Evolutionary conservation across 2,888 invertebrate genomes (phyloP), one percentile per base, ranked within the genome.

Genomic region (Druceiella hillmani): DNA sequence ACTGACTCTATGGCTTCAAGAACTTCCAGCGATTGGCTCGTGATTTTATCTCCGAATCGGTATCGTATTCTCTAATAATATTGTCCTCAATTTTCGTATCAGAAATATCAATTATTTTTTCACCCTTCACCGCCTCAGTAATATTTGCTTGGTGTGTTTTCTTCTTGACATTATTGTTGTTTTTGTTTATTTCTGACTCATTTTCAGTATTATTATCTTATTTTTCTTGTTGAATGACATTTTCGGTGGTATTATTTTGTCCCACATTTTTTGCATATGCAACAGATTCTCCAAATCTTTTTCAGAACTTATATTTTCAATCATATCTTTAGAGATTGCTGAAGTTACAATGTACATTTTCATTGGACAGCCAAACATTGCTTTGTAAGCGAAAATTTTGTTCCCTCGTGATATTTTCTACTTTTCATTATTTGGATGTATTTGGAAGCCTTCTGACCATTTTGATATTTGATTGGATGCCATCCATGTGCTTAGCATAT

Each of bases 311-410:
- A 25, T 16, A 12, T 16, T 12, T 34, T 26, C 26, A 25, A 34
- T 25, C 26, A 34, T 16, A 14, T 15, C 34, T 25, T 25, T 34
- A 12, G 26, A 16, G 16, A 36, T 36, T 13, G 36, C 36, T 36
- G 36, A 36, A n/a, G 36, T 34, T 12, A 9, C 36, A 36, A 36
- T 36, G 9, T 15, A 27, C 36, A 30, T 34, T 36, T 36, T 36
- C 36, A 36, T 36, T 32, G 29, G 4, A 27, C 16, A 29, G 7
- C 13, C 35, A 30, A 34, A 29, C 25, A 3, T 31, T 20, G 32
- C 25, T 25, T 30, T 25, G 34, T 25, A 29, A 3, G n/a, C n/a
- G n/a, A n/a, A n/a, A n/a, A n/a, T n/a, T n/a, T n/a, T n/a, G n/a
- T n/a, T n/a, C n/a, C n/a, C n/a, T n/a, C n/a, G n/a, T n/a, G n/a